Percentiles rank a stretch among this genome's conserved stretches.
Conservation (phyloP, 2,797 vertebrate species). For the Taenioides sp. region DNA sequence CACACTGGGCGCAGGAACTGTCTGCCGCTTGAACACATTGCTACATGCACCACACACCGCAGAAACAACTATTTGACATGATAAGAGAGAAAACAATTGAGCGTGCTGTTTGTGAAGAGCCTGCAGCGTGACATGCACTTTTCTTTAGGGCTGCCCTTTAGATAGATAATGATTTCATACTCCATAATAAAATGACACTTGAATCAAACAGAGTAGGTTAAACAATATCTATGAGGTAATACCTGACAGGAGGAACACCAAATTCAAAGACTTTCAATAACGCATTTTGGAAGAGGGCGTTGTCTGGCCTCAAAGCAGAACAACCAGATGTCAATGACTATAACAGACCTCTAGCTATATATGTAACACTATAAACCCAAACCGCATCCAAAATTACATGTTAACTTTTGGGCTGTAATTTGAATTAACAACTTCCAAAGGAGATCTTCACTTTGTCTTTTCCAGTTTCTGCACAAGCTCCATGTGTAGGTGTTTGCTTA, state of each 20-base stretch:
- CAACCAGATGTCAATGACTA: slow-evolving; percentile 53
- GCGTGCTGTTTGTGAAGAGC: slow-evolving; percentile 23
- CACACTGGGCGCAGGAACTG: slow-evolving; percentile 30
- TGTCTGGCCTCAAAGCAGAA: slow-evolving; percentile 42
- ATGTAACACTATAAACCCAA: slow-evolving; percentile 23
- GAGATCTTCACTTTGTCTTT: slow-evolving; percentile 16
- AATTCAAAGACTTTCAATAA: slow-evolving; percentile 43
- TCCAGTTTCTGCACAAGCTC: slow-evolving; percentile 6
- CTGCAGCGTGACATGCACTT: slow-evolving; percentile 40
- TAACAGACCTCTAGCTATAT: slow-evolving; percentile 35
- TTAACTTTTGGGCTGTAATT: slow-evolving; percentile 24
- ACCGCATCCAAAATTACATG: slow-evolving; percentile 27
- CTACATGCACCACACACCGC: not conserved
- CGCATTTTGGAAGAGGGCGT: slow-evolving; percentile 50
- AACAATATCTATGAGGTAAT: slow-evolving; percentile 6
- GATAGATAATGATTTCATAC: slow-evolving; percentile 38
- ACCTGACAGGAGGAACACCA: slow-evolving; percentile 5
- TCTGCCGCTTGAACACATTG: slow-evolving; percentile 8
- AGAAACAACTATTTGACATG: slow-evolving; percentile 39
- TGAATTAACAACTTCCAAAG: slow-evolving; percentile 27
- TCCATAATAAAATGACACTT: slow-evolving; percentile 32
- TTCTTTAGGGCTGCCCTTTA: slow-evolving; percentile 50
- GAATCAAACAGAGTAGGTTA: slow-evolving; percentile 27
- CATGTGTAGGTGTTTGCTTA: slow-evolving; percentile 67
- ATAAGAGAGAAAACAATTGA: slow-evolving; percentile 55